phyloP scores from a whole-genome alignment of 2,888 invertebrate genomes.

The Carterocephalus palaemon region DNA sequence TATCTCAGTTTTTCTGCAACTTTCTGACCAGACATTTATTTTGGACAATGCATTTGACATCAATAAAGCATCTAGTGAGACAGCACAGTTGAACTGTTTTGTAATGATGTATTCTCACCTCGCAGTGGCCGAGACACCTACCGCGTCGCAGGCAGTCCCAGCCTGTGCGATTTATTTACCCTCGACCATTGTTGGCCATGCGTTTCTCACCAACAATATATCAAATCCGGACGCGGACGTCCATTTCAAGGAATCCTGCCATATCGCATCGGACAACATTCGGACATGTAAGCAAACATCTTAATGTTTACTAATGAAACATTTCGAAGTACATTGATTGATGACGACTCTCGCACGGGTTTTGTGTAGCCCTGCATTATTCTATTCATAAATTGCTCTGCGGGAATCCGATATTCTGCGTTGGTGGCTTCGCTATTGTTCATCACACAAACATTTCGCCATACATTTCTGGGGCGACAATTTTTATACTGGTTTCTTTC shows the following conservation, averaged over 20 bases:
- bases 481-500: slow-evolving; percentile 50
- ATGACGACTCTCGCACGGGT: slow-evolving; percentile 65
- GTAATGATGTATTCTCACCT: slow-evolving; percentile 48
- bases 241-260: slow-evolving; percentile 68
- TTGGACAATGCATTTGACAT: slow-evolving; percentile 36
- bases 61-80: slow-evolving; percentile 36
- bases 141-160: slow-evolving; percentile 47
- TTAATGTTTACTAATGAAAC: slow-evolving; percentile 79
- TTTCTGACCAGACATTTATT: slow-evolving; percentile 38
- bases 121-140: slow-evolving; percentile 58
- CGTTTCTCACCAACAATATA: slow-evolving; percentile 59
- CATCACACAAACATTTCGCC: slow-evolving; percentile 57
- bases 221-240: slow-evolving; percentile 49
- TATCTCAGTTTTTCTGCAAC: slow-evolving; percentile 46
- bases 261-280: slow-evolving; percentile 64
- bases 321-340: slow-evolving; percentile 76
- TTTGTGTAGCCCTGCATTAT: slow-evolving; percentile 68
- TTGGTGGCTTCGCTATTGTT: slow-evolving; percentile 74
- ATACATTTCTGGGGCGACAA: slow-evolving; percentile 55
- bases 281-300: slow-evolving; percentile 78
- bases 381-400: slow-evolving; percentile 71
- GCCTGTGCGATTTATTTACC: slow-evolving; percentile 48
- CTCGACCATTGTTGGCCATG: slow-evolving; percentile 45
- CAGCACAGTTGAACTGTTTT: slow-evolving; percentile 43
- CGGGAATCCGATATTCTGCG: slow-evolving; percentile 64